Base-by-base conservation (phyloP, 2,888 invertebrate species). In the Callyntrura guangdongensis region DNA sequence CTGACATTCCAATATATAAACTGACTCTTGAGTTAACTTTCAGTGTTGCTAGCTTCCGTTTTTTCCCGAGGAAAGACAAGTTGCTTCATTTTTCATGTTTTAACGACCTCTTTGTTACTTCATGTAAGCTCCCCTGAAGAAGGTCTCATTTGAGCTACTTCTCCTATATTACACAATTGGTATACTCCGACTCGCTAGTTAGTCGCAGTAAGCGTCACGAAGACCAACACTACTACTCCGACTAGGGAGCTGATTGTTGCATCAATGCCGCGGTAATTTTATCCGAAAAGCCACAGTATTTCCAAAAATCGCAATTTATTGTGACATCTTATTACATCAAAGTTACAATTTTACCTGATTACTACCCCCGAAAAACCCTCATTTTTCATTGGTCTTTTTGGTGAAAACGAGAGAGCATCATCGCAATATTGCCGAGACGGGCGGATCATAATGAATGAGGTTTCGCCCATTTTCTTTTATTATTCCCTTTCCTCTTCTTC, bases 381-480 rank as follows among this genome's bases (percentile, higher is more conserved):
- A n/a, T n/a, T n/a, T n/a, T n/a, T n/a, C n/a, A n/a, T n/a, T n/a
- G n/a, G n/a, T n/a, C n/a, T n/a, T n/a, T n/a, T n/a, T n/a, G 12
- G 45, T 36, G 27, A 27, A 45, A n/a, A 22, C 20, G 6, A 17
- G 69, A 17, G 69, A 69, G 69, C n/a, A 36, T 27, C n/a, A 53
- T 12, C n/a, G 53, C 6, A 77, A 77, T 77, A 45, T 45, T 72
- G 17, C 22, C 25, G 12, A 17, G 11, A 49, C 47, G 17, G 14
- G 25, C 25, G 25, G 20, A 11, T 12, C 4, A 27, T 67, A 74
- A 47, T 74, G 20, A 74, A 74, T 74, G 53, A 25, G 79, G 56
- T 27, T 22, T 79, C 36, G n/a, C 56, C 79, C 79, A 79, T 79
- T 79, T 36, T 59, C 27, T 79, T 79, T 79, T 56, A 79, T 79